Base-by-base conservation (phyloP, 2,888 invertebrate species). In the Thymelicus sylvestris region DNA sequence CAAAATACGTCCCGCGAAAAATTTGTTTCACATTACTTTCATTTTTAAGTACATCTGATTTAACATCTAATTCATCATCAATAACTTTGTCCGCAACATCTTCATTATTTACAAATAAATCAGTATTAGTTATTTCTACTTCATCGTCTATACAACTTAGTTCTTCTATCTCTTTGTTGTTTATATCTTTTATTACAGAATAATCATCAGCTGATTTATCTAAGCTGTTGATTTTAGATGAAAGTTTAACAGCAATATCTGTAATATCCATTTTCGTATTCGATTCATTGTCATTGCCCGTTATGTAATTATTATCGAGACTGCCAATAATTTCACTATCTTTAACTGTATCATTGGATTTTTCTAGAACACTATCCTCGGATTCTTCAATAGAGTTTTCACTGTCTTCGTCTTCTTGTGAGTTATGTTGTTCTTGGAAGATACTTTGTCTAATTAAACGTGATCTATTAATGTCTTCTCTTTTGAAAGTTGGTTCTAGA, bases 401-500 rank as follows among this genome's bases (percentile, higher is more conserved):
- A 64, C 79, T 80, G 2, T 69, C 70, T 6, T 64, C 39, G 3
- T 55, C 69, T 7, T 59, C 24, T 6, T 55, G 59, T 0, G 72
- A 62, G 48, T 12, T 69, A 19, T 68, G 66, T 31, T 66, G 50
- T 41, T 70, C 67, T 39, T 71, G 64, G 0, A 75, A 61, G 3
- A 78, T 39, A 66, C 79, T 84, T 44, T 80, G 76, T 44, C 76
- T 74, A 4, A 80, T 62, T 3, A 82, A 75, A 67, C 82, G 77
- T 4, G 89, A 86, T 68, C 77, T 80, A 64, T 87, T 86, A 0
- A 86, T 79, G 6, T 84, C 80, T 69, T 88, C 87, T 66, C 84
- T 90, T 59, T 79, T 88, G 68, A 92, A 88, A 0, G 83, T 80
- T 0, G 92, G 92, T 74, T 92, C 92, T 2, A 92, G 79, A 50